These are phyloP conservation scores for Daubentonia madagascariensis DNA, from an alignment of 2,113 vertebrate genomes.

Conservation along the genomic window DNA sequence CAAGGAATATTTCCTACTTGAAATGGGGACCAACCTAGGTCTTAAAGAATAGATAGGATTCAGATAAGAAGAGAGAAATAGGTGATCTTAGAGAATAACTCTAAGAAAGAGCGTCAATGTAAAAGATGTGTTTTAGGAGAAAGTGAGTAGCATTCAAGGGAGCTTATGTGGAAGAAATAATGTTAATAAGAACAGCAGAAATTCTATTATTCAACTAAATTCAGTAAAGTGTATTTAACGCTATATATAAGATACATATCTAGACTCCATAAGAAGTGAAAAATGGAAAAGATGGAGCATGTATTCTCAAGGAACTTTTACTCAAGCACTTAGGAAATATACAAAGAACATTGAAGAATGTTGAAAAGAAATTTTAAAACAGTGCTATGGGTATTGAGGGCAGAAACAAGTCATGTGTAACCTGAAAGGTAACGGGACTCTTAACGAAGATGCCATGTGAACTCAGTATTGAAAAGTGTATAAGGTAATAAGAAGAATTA, in stretches of 20 bases:
- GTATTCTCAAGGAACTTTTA: background rate
- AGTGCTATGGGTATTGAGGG: background rate
- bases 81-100: background rate
- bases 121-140: background rate
- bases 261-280: background rate
- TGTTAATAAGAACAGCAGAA: background rate
- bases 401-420: background rate
- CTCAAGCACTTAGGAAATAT: background rate
- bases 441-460: background rate
- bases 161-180: background rate
- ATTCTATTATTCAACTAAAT: background rate
- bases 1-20: background rate
- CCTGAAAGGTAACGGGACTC: background rate
- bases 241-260: background rate
- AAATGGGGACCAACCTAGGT: background rate
- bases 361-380: background rate
- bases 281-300: background rate
- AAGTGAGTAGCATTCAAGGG: background rate
- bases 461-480: background rate
- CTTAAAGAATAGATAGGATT: background rate
- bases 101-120: background rate
- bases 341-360: background rate
- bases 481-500: background rate
- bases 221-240: background rate
- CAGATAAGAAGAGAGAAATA: background rate